Conservation (phyloP, 2,113 vertebrate species). For the Nicator chloris region DNA sequence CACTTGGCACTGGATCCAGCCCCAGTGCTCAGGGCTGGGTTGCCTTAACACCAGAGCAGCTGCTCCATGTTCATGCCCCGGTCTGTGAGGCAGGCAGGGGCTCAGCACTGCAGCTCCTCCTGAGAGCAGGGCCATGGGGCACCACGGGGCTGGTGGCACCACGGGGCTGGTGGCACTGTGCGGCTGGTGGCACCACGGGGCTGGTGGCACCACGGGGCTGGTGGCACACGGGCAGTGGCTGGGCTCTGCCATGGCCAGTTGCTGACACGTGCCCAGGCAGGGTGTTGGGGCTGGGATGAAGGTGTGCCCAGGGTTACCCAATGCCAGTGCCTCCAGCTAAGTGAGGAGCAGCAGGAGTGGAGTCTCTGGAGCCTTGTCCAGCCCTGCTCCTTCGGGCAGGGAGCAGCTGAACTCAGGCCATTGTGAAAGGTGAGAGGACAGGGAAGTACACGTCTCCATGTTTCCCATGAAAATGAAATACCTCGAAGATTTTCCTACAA, state of each 20-base stretch:
- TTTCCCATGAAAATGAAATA: neutral
- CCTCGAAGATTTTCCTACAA: neutral
- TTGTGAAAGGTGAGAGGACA: neutral
- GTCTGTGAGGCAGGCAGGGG: neutral
- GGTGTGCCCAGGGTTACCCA: neutral
- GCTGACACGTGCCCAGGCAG: neutral
- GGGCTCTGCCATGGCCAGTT: neutral
- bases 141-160: neutral
- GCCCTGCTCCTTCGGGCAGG: neutral
- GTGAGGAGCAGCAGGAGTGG: neutral
- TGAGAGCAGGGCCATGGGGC: neutral
- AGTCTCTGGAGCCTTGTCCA: neutral
- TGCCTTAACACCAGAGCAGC: neutral
- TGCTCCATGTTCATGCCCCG: neutral
- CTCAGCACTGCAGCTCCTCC: neutral
- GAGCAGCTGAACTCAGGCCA: neutral
- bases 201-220: fast-evolving
- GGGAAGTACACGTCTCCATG: neutral
- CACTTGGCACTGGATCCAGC: neutral
- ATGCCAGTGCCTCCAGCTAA: neutral
- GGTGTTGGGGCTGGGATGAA: neutral
- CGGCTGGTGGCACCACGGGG: neutral
- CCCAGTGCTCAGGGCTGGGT: neutral
- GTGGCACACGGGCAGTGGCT: fast-evolving
- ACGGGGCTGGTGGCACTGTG: fast-evolving